These are phyloP conservation scores for Acanthiza pusilla DNA, from an alignment of 2,797 vertebrate species.

Conservation along the genomic window DNA sequence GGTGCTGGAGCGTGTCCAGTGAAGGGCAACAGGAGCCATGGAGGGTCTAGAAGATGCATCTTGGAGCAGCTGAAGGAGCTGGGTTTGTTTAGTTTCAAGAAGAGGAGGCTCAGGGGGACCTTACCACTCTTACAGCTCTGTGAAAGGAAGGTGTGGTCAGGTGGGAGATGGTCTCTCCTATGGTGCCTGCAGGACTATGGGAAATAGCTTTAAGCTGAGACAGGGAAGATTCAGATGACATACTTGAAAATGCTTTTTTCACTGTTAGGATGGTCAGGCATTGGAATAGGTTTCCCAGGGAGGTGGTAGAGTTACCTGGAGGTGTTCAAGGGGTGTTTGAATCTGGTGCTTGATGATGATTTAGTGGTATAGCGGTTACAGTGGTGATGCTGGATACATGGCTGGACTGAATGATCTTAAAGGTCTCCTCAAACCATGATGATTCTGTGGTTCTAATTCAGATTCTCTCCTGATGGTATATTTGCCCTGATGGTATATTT, in stretches of 20 bases:
- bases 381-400: not conserved
- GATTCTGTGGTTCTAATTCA: not conserved
- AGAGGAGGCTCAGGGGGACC: not conserved
- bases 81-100: not conserved
- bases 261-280: not conserved
- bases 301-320: not conserved
- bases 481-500: not conserved
- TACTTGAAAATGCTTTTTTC: not conserved
- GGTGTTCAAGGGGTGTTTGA: not conserved
- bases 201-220: not conserved
- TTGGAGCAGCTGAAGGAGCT: not conserved
- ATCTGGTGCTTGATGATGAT: accelerated
- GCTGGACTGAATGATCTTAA: not conserved
- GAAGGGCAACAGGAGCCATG: not conserved
- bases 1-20: not conserved
- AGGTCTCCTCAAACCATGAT: not conserved
- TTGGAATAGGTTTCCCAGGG: not conserved
- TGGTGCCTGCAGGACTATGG: not conserved
- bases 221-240: not conserved
- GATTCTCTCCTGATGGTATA: not conserved
- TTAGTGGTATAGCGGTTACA: not conserved
- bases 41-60: not conserved
- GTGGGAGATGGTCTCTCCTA: not conserved
- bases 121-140: accelerated
- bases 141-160: not conserved